Evolutionary conservation across 2,888 invertebrate genomes (phyloP).

Genomic region (Esperia sulphurella): DNA sequence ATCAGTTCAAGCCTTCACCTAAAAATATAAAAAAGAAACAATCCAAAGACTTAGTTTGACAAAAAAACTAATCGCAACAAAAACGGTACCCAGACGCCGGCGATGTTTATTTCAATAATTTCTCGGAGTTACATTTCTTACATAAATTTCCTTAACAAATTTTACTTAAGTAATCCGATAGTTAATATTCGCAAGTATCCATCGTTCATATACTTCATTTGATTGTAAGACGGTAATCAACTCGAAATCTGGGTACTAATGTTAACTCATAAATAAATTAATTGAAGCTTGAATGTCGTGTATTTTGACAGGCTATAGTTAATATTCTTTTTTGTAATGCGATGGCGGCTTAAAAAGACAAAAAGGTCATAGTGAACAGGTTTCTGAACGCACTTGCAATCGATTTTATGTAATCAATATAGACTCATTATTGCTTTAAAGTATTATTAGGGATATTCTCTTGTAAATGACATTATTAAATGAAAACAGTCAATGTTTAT

Average conservation of each 20-base stretch:
- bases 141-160: no score
- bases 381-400: slow-evolving; percentile 45
- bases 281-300: slow-evolving; percentile 13
- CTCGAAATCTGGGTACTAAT: neutral
- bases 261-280: neutral
- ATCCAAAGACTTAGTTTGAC: no score
- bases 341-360: slow-evolving; percentile 30
- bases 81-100: no score
- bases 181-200: neutral
- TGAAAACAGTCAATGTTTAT: slow-evolving; percentile 3
- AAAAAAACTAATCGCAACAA: no score
- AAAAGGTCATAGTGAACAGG: slow-evolving; percentile 58
- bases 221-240: neutral
- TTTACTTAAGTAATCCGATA: neutral
- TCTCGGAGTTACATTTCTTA: no score
- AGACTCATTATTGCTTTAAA: slow-evolving; percentile 37
- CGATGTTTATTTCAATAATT: no score
- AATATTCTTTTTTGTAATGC: slow-evolving; percentile 22
- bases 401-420: slow-evolving; percentile 58
- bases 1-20: no score
- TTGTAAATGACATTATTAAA: slow-evolving; percentile 39
- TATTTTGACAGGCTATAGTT: slow-evolving; percentile 20
- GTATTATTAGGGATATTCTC: slow-evolving; percentile 42
- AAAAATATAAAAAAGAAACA: no score
- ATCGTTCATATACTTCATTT: neutral